Evolutionary conservation across 2,113 vertebrate genomes (phyloP).

Genomic region (Chaetops frenatus): DNA sequence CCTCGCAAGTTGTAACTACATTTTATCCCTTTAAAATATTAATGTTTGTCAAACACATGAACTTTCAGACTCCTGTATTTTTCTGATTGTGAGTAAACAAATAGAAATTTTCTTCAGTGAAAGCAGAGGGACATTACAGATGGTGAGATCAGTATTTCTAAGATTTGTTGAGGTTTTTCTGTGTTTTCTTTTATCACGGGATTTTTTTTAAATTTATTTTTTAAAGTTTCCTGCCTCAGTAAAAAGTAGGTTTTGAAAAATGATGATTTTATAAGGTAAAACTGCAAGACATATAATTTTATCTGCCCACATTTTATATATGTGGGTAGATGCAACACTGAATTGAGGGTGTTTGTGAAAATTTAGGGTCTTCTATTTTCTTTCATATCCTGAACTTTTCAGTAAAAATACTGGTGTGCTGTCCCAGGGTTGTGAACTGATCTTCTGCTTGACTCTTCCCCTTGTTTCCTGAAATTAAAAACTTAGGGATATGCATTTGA

Average conservation of each 20-base stretch:
- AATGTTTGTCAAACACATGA: not conserved
- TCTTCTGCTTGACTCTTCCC: not conserved
- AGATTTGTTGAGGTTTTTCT: not conserved
- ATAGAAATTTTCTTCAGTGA: not conserved
- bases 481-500: not conserved
- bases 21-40: not conserved
- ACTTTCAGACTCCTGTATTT: not conserved
- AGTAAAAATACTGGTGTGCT: not conserved
- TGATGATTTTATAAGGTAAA: not conserved
- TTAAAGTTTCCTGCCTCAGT: not conserved
- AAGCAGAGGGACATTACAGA: not conserved
- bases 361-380: not conserved
- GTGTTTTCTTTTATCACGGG: not conserved
- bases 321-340: not conserved
- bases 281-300: not conserved
- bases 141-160: not conserved
- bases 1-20: not conserved
- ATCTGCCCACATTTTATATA: not conserved
- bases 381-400: not conserved
- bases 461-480: constrained; percentile 4
- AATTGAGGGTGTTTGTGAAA: not conserved
- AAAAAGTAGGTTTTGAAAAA: not conserved
- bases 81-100: not conserved
- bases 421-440: not conserved
- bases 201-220: not conserved